Conservation (phyloP, 2,797 vertebrate species). For the Luscinia megarhynchos region DNA sequence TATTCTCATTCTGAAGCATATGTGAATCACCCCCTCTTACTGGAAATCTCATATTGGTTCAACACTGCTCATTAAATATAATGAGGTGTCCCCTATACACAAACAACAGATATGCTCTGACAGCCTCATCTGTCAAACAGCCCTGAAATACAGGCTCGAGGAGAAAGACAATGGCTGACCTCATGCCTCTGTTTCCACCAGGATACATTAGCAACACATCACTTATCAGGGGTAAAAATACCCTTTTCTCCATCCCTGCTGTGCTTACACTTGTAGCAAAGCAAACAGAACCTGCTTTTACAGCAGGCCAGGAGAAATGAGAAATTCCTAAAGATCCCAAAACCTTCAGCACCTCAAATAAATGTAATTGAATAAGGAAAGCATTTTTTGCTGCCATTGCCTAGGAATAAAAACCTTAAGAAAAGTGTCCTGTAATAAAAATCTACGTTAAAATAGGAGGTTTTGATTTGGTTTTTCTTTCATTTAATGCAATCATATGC, state of each 20-base stretch:
- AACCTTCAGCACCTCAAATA: background rate
- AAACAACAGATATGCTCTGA: background rate
- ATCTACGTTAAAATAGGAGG: background rate
- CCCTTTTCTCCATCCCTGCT: background rate
- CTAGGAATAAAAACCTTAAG: background rate
- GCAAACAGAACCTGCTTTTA: background rate
- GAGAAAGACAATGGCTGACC: slow-evolving; percentile 1
- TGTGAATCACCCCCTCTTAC: background rate
- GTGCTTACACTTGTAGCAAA: background rate
- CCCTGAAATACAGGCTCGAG: background rate
- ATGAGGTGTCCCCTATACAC: slow-evolving; percentile 34
- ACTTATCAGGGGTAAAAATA: background rate
- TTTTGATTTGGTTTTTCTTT: background rate
- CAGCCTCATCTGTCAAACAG: slow-evolving; percentile 34
- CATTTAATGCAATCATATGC: background rate
- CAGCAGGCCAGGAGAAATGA: background rate
- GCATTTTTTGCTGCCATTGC: background rate
- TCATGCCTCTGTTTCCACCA: background rate
- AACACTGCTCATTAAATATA: slow-evolving; percentile 62
- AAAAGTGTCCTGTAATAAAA: background rate
- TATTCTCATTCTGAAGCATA: slow-evolving; percentile 11
- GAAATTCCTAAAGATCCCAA: background rate
- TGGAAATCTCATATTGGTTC: background rate
- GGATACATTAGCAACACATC: background rate
- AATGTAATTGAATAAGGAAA: background rate